Base-by-base conservation (phyloP, 92 coral and sea anemone genomes). In the Zoanthus gigantus region DNA sequence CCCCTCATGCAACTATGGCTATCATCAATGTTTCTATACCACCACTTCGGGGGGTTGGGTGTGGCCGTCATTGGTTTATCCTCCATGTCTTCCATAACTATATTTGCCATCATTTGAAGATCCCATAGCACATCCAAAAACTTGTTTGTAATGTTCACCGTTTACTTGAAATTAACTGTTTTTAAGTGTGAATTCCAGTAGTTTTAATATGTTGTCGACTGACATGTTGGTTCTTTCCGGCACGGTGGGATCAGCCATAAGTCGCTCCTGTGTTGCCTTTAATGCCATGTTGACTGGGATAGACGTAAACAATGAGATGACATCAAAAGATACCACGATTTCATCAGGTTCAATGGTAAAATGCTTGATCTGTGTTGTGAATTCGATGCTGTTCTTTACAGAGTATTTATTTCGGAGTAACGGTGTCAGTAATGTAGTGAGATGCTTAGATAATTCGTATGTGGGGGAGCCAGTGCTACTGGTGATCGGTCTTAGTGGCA, bases 111-210 rank as follows among this genome's bases (percentile, higher is more conserved):
- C 45, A 71, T 47, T 7, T 47, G 44, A 29, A 71, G 13, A 65
- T 32, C 2, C 75, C 47, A 29, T 71, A 30, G 48, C 75, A 71
- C 75, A 71, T 71, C 75, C 75, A 71, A 71, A 30, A 23, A 23
- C 23, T 23, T 23, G 23, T 23, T 23, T 23, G 23, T 23, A 23
- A 23, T 23, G 23, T 23, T 34, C 75, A 32, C 71, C 28, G 28
- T 65, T 65, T 65, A 65, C 71, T 65, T 65, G 71, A 65, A 65
- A 16, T 10, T 72, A 84, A 31, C 77, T 84, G 53, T 50, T 84
- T 47, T 71, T 72, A 15, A 84, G 76, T 18, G 65, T 69, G 63
- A 84, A 72, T 53, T 84, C 31, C 44, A 84, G 81, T 37, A 84
- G 71, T 65, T 65, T 65, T 2, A 65, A 65, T 30, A 71, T 71